phyloP scores from a whole-genome alignment of 2,113 vertebrate species.

The Aleadryas rufinucha region DNA sequence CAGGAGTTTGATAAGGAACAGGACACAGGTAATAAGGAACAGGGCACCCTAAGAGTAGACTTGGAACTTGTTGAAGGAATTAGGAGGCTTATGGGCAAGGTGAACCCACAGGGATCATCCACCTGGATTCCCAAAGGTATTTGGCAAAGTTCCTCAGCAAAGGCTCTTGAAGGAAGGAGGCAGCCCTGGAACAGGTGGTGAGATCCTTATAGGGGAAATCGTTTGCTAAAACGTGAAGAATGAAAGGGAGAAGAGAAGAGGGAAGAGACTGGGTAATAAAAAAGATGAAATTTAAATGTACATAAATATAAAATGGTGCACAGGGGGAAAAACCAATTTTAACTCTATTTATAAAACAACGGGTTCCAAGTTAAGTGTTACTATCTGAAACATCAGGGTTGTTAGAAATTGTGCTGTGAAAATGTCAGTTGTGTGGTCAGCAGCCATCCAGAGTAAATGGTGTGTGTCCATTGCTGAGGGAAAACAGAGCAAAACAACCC shows the following conservation, averaged over 20 bases:
- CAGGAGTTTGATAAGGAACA: neutral
- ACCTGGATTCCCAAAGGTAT: neutral
- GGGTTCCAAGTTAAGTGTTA: neutral
- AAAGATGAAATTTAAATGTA: neutral
- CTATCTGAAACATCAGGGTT: neutral
- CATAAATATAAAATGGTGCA: slow-evolving; percentile 8
- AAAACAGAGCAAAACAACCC: neutral
- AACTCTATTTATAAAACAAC: slow-evolving; percentile 27
- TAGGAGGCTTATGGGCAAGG: neutral
- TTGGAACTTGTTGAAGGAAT: neutral
- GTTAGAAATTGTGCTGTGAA: neutral
- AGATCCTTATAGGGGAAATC: neutral
- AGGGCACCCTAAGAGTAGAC: neutral
- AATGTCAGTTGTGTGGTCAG: slow-evolving; percentile 8
- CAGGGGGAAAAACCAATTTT: neutral
- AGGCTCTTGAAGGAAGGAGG: neutral
- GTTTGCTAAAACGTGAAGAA: neutral
- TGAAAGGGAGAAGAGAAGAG: neutral
- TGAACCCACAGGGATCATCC: neutral
- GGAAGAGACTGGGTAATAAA: neutral
- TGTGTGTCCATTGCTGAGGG: neutral
- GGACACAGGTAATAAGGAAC: neutral
- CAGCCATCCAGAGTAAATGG: neutral
- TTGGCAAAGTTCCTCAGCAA: neutral
- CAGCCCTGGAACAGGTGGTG: neutral